Evolutionary conservation across 2,113 vertebrate species (phyloP).

Genomic region (Balaeniceps rex): DNA sequence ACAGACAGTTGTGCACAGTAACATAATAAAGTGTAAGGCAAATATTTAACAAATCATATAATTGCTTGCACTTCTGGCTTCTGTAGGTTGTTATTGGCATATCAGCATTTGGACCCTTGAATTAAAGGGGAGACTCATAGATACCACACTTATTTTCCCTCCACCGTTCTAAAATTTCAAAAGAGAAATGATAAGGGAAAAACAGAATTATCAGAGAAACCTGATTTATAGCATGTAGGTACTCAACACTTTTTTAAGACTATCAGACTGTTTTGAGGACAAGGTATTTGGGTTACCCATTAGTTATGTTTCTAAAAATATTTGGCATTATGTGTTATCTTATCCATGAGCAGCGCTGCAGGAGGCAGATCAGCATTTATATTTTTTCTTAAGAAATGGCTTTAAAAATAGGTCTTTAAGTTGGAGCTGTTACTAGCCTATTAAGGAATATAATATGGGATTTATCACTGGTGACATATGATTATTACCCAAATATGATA

Average conservation of each 20-base stretch:
- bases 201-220: not conserved
- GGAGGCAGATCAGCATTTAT: not conserved
- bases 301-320: constrained; percentile 34
- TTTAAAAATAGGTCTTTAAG: not conserved
- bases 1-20: not conserved
- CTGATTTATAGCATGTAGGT: not conserved
- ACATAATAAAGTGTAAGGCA: not conserved
- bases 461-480: not conserved
- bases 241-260: not conserved
- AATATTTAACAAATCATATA: not conserved
- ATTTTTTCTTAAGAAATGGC: not conserved
- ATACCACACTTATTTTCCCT: not conserved
- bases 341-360: not conserved
- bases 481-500: not conserved
- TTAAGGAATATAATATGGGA: not conserved
- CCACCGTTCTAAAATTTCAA: not conserved
- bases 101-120: not conserved
- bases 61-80: not conserved
- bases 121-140: not conserved
- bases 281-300: not conserved
- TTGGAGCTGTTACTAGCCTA: not conserved
- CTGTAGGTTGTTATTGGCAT: not conserved
- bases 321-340: not conserved
- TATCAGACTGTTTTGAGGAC: not conserved
- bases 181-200: not conserved